Base-by-base conservation (phyloP, 2,888 invertebrate species). In the Trichacis sp. region DNA sequence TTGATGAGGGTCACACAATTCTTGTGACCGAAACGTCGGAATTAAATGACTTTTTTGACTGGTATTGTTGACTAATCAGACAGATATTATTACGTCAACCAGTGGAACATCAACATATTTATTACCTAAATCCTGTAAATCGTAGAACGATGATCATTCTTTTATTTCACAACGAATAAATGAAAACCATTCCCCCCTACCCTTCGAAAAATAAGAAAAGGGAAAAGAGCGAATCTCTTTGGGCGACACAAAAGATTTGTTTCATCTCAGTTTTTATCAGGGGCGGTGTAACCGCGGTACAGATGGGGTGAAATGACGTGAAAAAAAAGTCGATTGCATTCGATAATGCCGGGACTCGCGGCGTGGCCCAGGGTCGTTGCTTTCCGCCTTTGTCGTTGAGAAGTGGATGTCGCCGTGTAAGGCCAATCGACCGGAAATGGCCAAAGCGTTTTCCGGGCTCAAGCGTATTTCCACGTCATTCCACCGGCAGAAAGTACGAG, bases 341-440 rank as follows among this genome's bases (percentile, higher is more conserved):
- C 46, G 54, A 46, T 54, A 54, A 54, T 30, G 45, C n/a, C 19
- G 19, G 30, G 20, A 53, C 18, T 12, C 19, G 19, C n/a, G n/a
- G 19, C 29, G 46, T 46, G 46, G 24, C 40, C 30, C 15, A 15
- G 42, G 43, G 45, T 30, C 14, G 53, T 19, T 45, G 43, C 17
- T 29, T 43, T 43, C 53, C 15, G 51, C 18, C 20, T 46, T 38
- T 47, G 54, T 54, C 54, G 40, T 54, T 45, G 38, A 47, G 54
- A 47, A 47, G 47, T 54, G 47, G 20, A 54, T 54, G 47, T 54
- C 38, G 19, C 20, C 51, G 33, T 24, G 38, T 47, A 46, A 54
- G 46, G 38, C 19, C 54, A 54, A 54, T 54, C 38, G 47, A 54
- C 47, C 33, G 38, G 46, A 54, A 54, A 47, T 15, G 46, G 47